A percentile compares a stretch with the other conserved stretches of the same genome.
These are phyloP conservation scores for Hybos culiciformis DNA, from an alignment of 2,888 invertebrate genomes.

Conservation along the genomic window DNA sequence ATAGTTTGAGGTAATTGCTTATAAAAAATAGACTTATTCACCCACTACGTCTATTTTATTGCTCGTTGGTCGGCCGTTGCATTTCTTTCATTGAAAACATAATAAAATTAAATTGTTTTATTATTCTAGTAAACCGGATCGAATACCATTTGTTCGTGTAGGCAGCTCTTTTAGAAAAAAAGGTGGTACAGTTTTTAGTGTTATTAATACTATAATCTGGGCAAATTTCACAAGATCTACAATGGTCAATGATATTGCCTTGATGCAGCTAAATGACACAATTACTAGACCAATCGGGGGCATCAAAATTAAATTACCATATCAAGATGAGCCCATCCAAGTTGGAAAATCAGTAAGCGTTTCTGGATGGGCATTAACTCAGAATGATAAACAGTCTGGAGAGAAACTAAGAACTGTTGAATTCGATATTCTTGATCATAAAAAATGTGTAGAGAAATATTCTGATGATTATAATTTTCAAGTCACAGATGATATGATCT, in stretches of 20 bases:
- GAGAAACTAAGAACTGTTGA: neutral
- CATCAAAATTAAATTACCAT: conserved; percentile 4
- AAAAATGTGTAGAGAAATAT: neutral
- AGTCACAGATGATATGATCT: conserved; percentile 5
- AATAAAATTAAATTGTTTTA: no score
- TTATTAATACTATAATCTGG: neutral
- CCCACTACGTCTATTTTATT: no score
- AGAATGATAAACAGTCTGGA: no score
- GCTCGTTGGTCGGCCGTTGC: no score
- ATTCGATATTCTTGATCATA: neutral
- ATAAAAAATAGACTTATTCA: no score
- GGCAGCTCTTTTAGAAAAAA: no score
- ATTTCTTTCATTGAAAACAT: no score
- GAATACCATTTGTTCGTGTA: no score
- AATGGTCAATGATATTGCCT: conserved; percentile 5
- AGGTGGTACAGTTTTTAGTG: no score
- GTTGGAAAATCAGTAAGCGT: neutral
- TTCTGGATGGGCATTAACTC: conserved; percentile 6
- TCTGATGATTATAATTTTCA: neutral
- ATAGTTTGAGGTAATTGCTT: no score
- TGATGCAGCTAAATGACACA: conserved; percentile 2
- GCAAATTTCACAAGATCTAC: conserved; percentile 3
- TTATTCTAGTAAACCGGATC: no score
- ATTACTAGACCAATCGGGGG: conserved; percentile 3
- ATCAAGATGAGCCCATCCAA: neutral